Conservation (phyloP, 2,888 invertebrate genomes). For the Acanthopleura granulata region DNA sequence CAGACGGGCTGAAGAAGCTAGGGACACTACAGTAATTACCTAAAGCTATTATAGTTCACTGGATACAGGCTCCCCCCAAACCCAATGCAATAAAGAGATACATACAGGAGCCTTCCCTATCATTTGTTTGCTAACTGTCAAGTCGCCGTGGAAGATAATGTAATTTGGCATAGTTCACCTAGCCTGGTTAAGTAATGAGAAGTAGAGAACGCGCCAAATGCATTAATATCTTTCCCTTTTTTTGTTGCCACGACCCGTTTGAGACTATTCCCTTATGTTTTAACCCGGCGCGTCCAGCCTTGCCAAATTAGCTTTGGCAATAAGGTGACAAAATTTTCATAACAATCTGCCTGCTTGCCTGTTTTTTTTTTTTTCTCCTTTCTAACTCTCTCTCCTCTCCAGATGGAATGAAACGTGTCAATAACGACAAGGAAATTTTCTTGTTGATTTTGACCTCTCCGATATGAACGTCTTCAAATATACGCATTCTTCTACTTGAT, state of each 20-base stretch:
- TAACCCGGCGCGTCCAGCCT: neutral
- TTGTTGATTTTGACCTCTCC: slow-evolving; percentile 16
- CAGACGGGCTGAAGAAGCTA: neutral
- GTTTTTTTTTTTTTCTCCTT: neutral
- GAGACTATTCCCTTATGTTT: neutral
- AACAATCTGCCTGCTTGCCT: neutral
- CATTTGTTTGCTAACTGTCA: slow-evolving; percentile 12
- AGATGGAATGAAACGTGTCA: slow-evolving; percentile 5
- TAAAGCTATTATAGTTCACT: slow-evolving; percentile 3
- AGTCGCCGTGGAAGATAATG: slow-evolving; percentile 10
- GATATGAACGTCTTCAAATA: slow-evolving; percentile 15
- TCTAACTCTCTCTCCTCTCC: neutral
- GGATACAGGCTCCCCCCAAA: neutral
- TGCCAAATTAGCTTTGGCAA: neutral
- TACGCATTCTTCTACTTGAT: slow-evolving; percentile 1
- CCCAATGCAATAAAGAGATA: neutral
- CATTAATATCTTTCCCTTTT: neutral
- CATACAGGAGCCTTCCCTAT: neutral
- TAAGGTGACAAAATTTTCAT: slow-evolving; percentile 10
- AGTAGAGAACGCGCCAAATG: slow-evolving; percentile 2
- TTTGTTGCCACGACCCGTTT: neutral
- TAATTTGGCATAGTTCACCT: slow-evolving; percentile 10
- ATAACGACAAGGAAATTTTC: slow-evolving; percentile 10
- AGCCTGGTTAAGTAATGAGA: slow-evolving; percentile 10
- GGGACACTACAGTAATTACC: neutral